A percentile compares a stretch with the other conserved stretches of the same genome.
These are phyloP conservation scores for Ptiloglossa arizonensis DNA, from an alignment of 1,140 invertebrate genomes.

Conservation along the genomic window DNA sequence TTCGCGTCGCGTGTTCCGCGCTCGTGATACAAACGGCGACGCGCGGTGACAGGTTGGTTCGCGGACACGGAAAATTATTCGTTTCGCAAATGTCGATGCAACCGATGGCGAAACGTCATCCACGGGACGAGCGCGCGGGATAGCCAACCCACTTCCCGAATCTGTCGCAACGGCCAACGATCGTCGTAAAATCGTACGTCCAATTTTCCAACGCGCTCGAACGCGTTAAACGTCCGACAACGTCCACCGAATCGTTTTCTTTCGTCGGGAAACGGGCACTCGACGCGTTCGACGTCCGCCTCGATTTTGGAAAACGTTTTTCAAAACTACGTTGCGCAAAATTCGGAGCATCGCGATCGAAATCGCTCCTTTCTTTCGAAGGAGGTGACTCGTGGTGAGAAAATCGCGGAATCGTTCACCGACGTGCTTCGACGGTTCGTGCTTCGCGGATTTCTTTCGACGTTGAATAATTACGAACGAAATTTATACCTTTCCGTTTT, in stretches of 20 bases:
- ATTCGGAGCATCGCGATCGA: neutral
- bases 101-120: slow-evolving; percentile 8
- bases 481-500: no score
- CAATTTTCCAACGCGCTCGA: neutral
- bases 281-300: no score
- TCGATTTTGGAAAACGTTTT: no score
- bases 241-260: neutral
- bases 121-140: neutral
- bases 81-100: slow-evolving; percentile 8
- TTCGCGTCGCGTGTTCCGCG: neutral
- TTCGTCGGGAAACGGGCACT: neutral
- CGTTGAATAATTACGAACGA: no score
- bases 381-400: no score
- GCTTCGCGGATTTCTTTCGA: no score
- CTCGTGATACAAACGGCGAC: neutral
- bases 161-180: neutral
- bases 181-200: neutral
- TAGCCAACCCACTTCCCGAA: slow-evolving; percentile 24
- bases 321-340: neutral
- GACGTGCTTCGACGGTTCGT: no score
- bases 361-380: no score
- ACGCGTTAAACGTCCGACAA: neutral
- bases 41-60: slow-evolving; percentile 10
- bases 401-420: no score
- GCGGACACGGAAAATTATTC: slow-evolving; percentile 21